Percentiles rank a stretch among this genome's conserved stretches.
These are phyloP conservation scores for Platysteira castanea DNA, from an alignment of 2,113 vertebrate genomes.

Conservation along the genomic window DNA sequence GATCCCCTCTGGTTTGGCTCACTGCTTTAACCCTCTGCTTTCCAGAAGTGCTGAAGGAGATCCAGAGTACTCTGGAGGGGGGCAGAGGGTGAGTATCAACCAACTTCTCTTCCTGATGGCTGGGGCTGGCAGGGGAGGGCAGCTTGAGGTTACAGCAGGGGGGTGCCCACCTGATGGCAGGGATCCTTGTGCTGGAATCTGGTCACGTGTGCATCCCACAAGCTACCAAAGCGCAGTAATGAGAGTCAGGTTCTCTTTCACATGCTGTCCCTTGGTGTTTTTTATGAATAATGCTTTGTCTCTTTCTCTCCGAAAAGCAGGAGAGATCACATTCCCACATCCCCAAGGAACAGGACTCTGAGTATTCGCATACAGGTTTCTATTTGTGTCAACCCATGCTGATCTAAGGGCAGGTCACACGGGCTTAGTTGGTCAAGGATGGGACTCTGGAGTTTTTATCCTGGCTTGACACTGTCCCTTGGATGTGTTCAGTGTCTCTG, in stretches of 20 bases:
- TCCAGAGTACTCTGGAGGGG: constrained; percentile 93
- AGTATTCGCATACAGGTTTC: constrained; percentile 64
- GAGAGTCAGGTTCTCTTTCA: constrained; percentile 46
- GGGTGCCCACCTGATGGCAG: background rate
- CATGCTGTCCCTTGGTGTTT: background rate
- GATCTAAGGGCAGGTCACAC: constrained; percentile 37
- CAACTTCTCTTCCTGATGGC: background rate
- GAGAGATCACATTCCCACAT: constrained; percentile 62
- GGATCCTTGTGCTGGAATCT: background rate
- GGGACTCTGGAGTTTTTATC: constrained; percentile 59
- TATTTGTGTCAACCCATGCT: constrained; percentile 49
- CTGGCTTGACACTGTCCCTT: constrained; percentile 54
- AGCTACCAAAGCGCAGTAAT: background rate
- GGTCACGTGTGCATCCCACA: background rate
- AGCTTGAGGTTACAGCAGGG: background rate
- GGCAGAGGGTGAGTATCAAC: constrained; percentile 81
- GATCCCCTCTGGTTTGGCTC: background rate
- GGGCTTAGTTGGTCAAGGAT: constrained; percentile 50
- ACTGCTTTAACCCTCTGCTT: constrained; percentile 31
- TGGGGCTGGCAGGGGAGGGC: background rate
- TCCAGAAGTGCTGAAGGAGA: constrained; percentile 92
- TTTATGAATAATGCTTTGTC: constrained; percentile 60
- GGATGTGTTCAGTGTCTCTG: constrained; percentile 55
- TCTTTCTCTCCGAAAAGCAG: constrained; percentile 68
- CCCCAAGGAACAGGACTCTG: constrained; percentile 65